Evolutionary conservation across 2,888 invertebrate genomes (phyloP).

Genomic region (Muscina levida): DNA sequence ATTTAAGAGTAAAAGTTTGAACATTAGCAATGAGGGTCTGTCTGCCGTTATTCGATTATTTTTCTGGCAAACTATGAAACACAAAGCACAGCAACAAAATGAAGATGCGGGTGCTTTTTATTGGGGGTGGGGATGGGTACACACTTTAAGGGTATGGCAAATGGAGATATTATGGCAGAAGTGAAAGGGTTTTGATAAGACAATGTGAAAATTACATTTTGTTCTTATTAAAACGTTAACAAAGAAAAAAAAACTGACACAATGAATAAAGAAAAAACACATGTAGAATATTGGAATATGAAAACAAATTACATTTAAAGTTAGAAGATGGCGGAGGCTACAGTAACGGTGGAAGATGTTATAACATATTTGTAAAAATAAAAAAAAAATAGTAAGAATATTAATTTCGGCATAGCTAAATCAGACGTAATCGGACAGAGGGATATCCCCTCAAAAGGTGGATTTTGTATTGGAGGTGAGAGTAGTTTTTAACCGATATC

Average conservation of each 20-base stretch:
- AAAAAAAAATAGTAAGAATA: no score
- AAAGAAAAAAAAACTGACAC: conserved; percentile 25
- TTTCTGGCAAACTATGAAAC: conserved; percentile 19
- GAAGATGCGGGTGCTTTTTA: not conserved
- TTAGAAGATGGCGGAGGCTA: not conserved
- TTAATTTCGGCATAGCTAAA: no score
- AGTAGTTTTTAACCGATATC: no score
- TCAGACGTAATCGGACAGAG: no score
- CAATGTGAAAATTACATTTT: conserved; percentile 53
- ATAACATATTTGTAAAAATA: not conserved
- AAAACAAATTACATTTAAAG: conserved; percentile 1
- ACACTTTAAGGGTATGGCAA: not conserved
- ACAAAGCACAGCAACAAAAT: not conserved
- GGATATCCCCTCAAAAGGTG: no score
- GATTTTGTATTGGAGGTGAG: no score
- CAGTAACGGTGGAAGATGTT: not conserved
- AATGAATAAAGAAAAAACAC: conserved; percentile 9
- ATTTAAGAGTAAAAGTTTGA: conserved; percentile 55
- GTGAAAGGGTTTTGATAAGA: conserved; percentile 46
- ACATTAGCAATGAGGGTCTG: conserved; percentile 50
- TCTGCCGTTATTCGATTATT: conserved; percentile 11
- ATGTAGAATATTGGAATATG: conserved; percentile 4
- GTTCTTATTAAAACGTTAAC: conserved; percentile 54
- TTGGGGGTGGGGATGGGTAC: not conserved
- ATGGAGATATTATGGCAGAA: not conserved